Evolutionary conservation across 2,113 vertebrate genomes (phyloP).

Genomic region (Ia io): DNA sequence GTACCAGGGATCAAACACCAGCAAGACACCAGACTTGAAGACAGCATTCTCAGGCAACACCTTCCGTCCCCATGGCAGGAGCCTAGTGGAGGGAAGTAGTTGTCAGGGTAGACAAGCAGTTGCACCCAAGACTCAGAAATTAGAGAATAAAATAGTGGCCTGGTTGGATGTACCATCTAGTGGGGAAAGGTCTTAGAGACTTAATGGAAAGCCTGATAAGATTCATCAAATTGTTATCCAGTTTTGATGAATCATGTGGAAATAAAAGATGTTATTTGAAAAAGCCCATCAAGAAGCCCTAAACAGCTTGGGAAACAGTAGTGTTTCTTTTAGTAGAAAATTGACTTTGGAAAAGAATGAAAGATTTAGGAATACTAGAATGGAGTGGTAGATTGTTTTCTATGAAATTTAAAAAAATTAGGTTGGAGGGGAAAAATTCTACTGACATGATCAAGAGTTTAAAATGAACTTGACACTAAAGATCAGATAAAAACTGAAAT

Average conservation of each 20-base stretch:
- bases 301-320: neutral
- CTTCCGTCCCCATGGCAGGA: neutral
- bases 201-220: neutral
- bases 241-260: neutral
- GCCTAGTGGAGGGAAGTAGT: neutral
- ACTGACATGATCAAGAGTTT: constrained; percentile 26
- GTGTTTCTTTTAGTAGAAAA: constrained; percentile 11
- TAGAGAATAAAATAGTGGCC: neutral
- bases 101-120: neutral
- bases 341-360: constrained; percentile 42
- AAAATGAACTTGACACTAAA: constrained; percentile 50
- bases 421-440: neutral
- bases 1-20: neutral
- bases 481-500: constrained; percentile 37
- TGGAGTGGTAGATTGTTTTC: neutral
- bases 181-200: neutral
- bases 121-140: neutral
- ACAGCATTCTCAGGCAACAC: neutral
- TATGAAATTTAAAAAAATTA: constrained; percentile 8
- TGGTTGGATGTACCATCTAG: neutral
- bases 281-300: neutral
- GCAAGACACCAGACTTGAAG: neutral
- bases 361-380: constrained; percentile 24
- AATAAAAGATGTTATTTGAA: neutral
- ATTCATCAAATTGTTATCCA: neutral